Base-by-base conservation (phyloP, 2,888 invertebrate species). In the Lucinisca nassula region DNA sequence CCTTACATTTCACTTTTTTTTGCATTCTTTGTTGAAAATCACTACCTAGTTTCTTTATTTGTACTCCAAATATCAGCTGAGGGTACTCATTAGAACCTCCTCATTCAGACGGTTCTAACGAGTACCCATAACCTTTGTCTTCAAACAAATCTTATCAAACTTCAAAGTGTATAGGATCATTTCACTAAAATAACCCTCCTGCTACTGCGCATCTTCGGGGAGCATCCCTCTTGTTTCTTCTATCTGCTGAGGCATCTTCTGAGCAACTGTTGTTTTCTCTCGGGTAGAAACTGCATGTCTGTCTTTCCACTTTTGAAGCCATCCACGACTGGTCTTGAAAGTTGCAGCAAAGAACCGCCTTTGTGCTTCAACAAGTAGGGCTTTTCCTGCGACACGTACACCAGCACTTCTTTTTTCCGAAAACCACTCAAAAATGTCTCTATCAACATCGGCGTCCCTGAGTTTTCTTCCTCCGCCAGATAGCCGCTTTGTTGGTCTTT, bases 351-450 rank as follows among this genome's bases (percentile, higher is more conserved):
- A 35, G n/a, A 38, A 77, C 12, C 70, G 72, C 10, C 55, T 70
- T 55, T 77, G 76, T 0, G 82, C 82, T 77, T 82, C 82, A 0
- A 45, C 4, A 4, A 67, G 37, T n/a, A 82, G 30, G 30, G 61
- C 45, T 24, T 77, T 82, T 1, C 82, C 77, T 1, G 82, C 77
- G 4, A 82, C 49, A 21, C 77, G 32, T 8, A 77, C 45, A 27
- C 82, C 77, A 55, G 17, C 8, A 0, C 51, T n/a, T 6, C 82
- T 35, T 17, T 27, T 24, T 35, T 82, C 82, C 8, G 49, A 49
- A 55, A 77, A 82, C 82, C 77, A 82, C 40, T 82, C 51, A 32
- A 82, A 82, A 49, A 82, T 32, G 12, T 77, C 70, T n/a, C 35
- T 45, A 40, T 82, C 82, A 32, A 73, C 37, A 1, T 73, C 24